Base-by-base conservation (phyloP, 2,797 vertebrate species). In the Karalla daura region DNA sequence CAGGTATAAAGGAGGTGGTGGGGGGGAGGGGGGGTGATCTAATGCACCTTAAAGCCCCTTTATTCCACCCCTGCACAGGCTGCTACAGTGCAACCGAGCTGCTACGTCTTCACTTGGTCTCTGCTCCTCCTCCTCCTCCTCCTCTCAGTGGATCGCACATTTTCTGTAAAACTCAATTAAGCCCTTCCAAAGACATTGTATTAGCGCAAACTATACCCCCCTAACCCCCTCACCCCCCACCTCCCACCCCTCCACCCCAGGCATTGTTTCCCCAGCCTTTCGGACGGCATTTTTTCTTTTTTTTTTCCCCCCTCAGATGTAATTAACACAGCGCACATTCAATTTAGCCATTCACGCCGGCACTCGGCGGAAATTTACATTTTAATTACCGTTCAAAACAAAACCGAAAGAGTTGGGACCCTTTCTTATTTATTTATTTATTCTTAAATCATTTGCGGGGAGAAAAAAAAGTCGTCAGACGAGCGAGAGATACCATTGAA, bases 1-100 rank as follows among this genome's bases (percentile, higher is more conserved):
- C 62, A 76, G 78, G 80, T 77, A 64, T 43, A 51, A 47, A 50
- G 27, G 63, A 30, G 39, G 25, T 64, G n/a, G n/a, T n/a, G n/a
- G n/a, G n/a, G n/a, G n/a, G n/a, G n/a, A n/a, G n/a, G n/a, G n/a
- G n/a, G n/a, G n/a, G 35, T 74, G 64, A 80, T 64, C 51, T 14
- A 45, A 76, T 58, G 23, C 46, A 74, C 64, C 59, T 78, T 15
- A 13, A 30, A 71, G 63, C 14, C 40, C 23, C 4, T 30, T 44
- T 51, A 64, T 63, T n/a, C 30, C 5, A 10, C 36, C 18, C 32
- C 30, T 3, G 37, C 45, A 52, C 21, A 23, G 20, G 5, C 15
- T 8, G 24, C 70, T 62, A 65, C 40, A 44, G 10, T 23, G 24
- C n/a, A n/a, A n/a, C n/a, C n/a, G n/a, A 30, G 37, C 17, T 12